phyloP scores from a whole-genome alignment of 2,113 vertebrate species.

The Oreotrochilus melanogaster region DNA sequence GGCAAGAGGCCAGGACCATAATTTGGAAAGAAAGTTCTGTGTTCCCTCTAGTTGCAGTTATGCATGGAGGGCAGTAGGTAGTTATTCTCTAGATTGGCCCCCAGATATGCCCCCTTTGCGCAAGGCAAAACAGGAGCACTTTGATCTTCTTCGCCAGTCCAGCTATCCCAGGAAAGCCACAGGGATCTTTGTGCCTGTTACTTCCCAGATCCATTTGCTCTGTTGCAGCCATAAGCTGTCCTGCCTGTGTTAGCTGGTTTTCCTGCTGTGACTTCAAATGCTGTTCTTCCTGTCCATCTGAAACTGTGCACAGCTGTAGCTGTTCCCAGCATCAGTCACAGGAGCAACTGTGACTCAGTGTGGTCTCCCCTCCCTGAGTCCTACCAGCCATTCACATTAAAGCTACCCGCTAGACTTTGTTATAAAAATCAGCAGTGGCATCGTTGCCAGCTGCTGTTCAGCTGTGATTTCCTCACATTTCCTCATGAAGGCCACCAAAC shows the following conservation, averaged over 20 bases:
- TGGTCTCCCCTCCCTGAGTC: not conserved
- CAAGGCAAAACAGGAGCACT: not conserved
- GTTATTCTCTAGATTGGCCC: constrained; percentile 6
- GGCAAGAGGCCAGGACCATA: not conserved
- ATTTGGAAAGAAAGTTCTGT: not conserved
- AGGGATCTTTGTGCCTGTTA: not conserved
- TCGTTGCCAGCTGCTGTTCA: constrained; percentile 13
- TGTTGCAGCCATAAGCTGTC: not conserved
- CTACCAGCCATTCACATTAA: not conserved
- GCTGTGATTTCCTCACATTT: constrained; percentile 10
- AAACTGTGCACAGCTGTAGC: not conserved
- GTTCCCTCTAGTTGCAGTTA: not conserved
- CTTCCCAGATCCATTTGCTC: not conserved
- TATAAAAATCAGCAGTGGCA: not conserved
- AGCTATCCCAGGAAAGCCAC: not conserved
- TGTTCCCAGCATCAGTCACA: not conserved
- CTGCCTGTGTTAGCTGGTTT: not conserved
- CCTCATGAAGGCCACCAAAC: not conserved
- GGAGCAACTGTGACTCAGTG: not conserved
- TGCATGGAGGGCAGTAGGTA: not conserved
- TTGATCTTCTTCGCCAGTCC: not conserved
- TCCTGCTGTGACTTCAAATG: not conserved
- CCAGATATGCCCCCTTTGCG: constrained; percentile 35
- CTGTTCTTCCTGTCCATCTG: not conserved
- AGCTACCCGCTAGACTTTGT: not conserved